These are phyloP conservation scores for Glareola pratincola DNA, from an alignment of 2,113 vertebrate genomes.

Conservation along the genomic window DNA sequence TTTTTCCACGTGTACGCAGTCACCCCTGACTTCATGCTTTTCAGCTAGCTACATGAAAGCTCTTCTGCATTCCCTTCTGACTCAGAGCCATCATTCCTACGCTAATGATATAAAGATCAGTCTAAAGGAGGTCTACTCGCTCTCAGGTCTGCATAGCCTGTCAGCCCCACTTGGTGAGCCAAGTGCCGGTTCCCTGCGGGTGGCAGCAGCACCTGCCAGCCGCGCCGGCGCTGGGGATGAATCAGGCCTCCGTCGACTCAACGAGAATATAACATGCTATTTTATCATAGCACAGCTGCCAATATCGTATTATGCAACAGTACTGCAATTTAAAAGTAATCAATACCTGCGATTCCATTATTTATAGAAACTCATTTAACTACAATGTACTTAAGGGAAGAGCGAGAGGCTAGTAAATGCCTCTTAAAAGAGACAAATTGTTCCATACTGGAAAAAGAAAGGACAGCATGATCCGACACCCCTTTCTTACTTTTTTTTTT, in stretches of 20 bases:
- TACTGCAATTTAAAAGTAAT: background rate
- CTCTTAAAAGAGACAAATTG: background rate
- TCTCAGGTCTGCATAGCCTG: background rate
- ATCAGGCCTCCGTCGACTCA: background rate
- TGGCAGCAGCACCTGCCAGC: background rate
- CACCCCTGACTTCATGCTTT: background rate
- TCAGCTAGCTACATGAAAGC: background rate
- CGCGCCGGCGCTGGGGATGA: accelerated
- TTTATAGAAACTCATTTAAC: slow-evolving; percentile 8
- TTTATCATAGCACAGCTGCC: background rate
- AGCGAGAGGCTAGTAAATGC: background rate
- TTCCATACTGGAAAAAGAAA: background rate
- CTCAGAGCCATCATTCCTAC: background rate
- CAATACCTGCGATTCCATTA: background rate
- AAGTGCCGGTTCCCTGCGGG: background rate
- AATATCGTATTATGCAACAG: background rate
- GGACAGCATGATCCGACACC: background rate
- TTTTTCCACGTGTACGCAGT: background rate
- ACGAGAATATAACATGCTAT: background rate
- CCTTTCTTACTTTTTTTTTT: background rate
- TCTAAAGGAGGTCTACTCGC: background rate
- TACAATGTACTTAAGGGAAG: background rate
- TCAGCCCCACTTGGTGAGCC: background rate
- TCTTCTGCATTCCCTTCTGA: background rate
- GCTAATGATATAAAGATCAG: background rate